A percentile compares a stretch with the other conserved stretches of the same genome.
Conservation (phyloP, 2,797 vertebrate species). For the Saguinus oedipus region DNA sequence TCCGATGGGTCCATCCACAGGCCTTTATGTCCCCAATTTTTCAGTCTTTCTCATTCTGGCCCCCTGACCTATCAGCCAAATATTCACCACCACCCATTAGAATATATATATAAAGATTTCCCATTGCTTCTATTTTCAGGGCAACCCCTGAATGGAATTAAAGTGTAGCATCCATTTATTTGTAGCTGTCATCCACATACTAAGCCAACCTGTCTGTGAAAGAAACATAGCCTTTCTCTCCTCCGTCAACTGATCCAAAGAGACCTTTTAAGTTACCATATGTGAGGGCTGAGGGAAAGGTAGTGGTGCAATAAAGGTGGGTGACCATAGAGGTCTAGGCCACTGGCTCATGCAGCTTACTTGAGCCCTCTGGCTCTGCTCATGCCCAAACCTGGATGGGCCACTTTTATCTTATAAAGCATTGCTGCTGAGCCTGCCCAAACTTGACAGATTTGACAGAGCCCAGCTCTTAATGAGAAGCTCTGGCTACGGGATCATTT, state of each 20-base stretch:
- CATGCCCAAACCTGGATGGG: not conserved
- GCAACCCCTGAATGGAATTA: not conserved
- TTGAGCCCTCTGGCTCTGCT: not conserved
- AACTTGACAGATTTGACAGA: not conserved
- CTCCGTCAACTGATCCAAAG: not conserved
- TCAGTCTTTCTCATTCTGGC: not conserved
- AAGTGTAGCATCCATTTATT: not conserved
- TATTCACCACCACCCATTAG: not conserved
- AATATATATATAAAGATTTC: not conserved
- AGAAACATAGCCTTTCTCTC: not conserved
- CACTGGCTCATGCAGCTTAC: not conserved
- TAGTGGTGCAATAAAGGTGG: not conserved
- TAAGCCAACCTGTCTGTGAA: not conserved
- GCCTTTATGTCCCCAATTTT: not conserved
- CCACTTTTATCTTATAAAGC: not conserved
- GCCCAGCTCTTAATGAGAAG: not conserved
- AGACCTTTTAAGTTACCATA: not conserved
- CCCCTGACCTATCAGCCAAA: not conserved
- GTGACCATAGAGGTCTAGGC: not conserved
- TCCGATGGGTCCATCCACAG: not conserved
- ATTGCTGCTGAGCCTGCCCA: not conserved
- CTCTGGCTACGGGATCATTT: not conserved
- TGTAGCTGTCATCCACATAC: not conserved
- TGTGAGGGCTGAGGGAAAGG: not conserved
- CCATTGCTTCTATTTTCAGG: not conserved